Conservation (phyloP, 37 sponge, comb jelly and placozoan species). For the Lycopodina hypogea region DNA sequence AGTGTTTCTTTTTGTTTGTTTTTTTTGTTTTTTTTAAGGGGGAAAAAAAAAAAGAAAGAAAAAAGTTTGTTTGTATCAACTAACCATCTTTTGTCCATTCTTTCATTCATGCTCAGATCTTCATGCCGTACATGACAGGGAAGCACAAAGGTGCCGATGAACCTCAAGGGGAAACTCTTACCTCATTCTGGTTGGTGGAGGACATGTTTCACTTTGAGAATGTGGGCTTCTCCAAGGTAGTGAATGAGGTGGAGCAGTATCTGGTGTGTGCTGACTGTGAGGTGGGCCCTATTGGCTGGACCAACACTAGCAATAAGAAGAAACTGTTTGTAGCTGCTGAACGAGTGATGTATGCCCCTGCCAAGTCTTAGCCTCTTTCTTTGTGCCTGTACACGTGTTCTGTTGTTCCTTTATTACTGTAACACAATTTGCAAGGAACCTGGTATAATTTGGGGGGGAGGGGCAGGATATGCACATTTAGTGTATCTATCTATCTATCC, state of each 20-base stretch:
- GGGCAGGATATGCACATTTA: too few species aligned
- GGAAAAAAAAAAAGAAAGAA: too few species aligned
- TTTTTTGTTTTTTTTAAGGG: too few species aligned
- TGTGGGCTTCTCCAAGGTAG: slow-evolving; percentile 88
- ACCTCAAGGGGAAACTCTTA: slow-evolving; percentile 64
- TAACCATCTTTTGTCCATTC: not conserved
- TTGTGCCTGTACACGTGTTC: too few species aligned
- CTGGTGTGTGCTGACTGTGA: slow-evolving; percentile 98
- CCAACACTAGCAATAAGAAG: slow-evolving; percentile 46
- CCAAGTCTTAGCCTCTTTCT: not conserved
- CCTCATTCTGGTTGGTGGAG: slow-evolving; percentile 74
- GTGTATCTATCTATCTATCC: too few species aligned
- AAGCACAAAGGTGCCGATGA: slow-evolving; percentile 57
- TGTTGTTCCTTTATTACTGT: too few species aligned
- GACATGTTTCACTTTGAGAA: slow-evolving; percentile 98
- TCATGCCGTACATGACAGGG: slow-evolving; percentile 62
- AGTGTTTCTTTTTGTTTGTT: too few species aligned
- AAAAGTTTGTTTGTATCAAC: too few species aligned
- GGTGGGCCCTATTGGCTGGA: slow-evolving; percentile 96
- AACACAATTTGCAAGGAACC: too few species aligned
- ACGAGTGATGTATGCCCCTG: slow-evolving; percentile 83
- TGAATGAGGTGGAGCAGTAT: slow-evolving; percentile 69
- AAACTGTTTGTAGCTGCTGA: slow-evolving; percentile 80
- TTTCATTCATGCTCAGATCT: slow-evolving; percentile 29
- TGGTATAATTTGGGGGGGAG: too few species aligned